These are phyloP conservation scores for Mastacembelus armatus DNA, from an alignment of 2,797 vertebrate species.

Conservation along the genomic window DNA sequence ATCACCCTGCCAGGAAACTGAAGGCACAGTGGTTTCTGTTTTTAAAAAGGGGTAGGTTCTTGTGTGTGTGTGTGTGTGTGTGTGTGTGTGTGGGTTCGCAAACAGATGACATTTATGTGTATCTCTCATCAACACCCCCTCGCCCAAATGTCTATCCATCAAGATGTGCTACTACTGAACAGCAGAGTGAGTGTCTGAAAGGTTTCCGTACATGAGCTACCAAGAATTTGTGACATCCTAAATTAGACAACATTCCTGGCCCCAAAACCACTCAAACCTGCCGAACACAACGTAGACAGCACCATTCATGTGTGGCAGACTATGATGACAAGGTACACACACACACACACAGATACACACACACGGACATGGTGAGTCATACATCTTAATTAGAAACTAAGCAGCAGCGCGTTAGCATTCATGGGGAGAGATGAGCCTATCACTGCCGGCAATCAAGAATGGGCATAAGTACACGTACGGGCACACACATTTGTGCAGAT, in stretches of 20 bases:
- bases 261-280: constrained; percentile 56
- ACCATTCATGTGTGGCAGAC: constrained; percentile 70
- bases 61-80: constrained; percentile 45
- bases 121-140: constrained; percentile 65
- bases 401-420: constrained; percentile 69
- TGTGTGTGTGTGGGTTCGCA: constrained; percentile 49
- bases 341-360: constrained; percentile 29
- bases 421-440: constrained; percentile 58
- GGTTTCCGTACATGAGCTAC: constrained; percentile 34
- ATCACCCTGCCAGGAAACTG: constrained; percentile 57
- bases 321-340: constrained; percentile 53
- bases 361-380: constrained; percentile 70
- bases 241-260: constrained; percentile 76
- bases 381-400: constrained; percentile 81
- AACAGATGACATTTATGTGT: constrained; percentile 61
- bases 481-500: constrained; percentile 43
- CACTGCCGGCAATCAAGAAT: constrained; percentile 61
- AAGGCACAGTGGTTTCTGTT: constrained; percentile 38
- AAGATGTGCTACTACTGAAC: constrained; percentile 55
- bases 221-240: constrained; percentile 73
- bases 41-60: constrained; percentile 17
- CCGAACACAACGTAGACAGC: constrained; percentile 71
- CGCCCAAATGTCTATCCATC: constrained; percentile 57
- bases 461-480: constrained; percentile 3
- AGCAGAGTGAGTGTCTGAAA: constrained; percentile 37